Percentiles rank a stretch among this genome's conserved stretches.
Conservation (phyloP, 2,888 invertebrate species). For the Athripsodes cinereus region DNA sequence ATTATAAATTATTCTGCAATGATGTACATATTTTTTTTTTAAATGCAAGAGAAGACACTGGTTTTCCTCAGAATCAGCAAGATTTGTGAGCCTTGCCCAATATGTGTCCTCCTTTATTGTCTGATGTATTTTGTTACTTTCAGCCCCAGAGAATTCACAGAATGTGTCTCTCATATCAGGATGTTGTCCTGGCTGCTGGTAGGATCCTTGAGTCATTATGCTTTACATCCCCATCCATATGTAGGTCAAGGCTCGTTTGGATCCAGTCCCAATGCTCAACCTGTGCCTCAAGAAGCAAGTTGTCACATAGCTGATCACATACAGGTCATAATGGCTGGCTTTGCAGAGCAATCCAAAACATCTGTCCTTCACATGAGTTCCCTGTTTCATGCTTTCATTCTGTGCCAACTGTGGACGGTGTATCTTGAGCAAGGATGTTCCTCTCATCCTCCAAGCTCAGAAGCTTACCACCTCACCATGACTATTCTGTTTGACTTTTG, state of each 20-base stretch:
- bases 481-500: slow-evolving; percentile 94
- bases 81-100: too few relatives aligned
- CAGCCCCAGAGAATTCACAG: slow-evolving; percentile 89
- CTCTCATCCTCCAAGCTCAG: slow-evolving; percentile 58
- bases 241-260: slow-evolving; percentile 28
- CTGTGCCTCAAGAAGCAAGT: slow-evolving; percentile 93
- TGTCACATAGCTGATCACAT: slow-evolving; percentile 97
- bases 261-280: slow-evolving; percentile 53
- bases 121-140: too few relatives aligned
- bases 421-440: slow-evolving; percentile 88
- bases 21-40: too few relatives aligned
- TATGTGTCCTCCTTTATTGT: too few relatives aligned
- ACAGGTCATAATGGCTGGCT: slow-evolving; percentile 93
- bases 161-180: slow-evolving; percentile 91
- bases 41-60: too few relatives aligned
- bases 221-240: slow-evolving; percentile 40
- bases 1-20: too few relatives aligned
- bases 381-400: slow-evolving; percentile 92
- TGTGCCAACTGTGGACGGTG: slow-evolving; percentile 98
- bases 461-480: slow-evolving; percentile 66
- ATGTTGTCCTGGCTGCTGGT: slow-evolving; percentile 92
- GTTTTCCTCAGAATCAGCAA: too few relatives aligned
- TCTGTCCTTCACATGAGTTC: slow-evolving; percentile 94
- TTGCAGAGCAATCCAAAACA: slow-evolving; percentile 91
- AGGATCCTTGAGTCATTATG: slow-evolving; percentile 88